These are phyloP conservation scores for Ormyrus labotus DNA, from an alignment of 2,888 invertebrate genomes.

Conservation along the genomic window DNA sequence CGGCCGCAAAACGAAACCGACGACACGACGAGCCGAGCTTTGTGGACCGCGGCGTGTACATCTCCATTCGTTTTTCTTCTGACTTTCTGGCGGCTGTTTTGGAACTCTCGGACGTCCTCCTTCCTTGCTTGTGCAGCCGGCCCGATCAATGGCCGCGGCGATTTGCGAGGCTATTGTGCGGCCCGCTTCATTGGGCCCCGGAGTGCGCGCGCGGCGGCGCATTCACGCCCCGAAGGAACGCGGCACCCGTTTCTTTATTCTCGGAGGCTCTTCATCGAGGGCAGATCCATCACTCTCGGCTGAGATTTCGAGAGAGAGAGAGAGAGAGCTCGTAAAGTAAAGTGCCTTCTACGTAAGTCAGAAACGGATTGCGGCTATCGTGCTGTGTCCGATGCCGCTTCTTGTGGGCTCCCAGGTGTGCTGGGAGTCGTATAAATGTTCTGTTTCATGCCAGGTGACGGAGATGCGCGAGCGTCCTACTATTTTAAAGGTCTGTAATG, in stretches of 20 bases:
- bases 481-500: too few species aligned
- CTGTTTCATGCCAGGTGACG: too few species aligned
- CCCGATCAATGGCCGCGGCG: conserved; percentile 18
- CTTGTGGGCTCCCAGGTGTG: too few species aligned
- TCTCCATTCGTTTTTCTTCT: conserved; percentile 10
- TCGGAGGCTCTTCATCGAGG: conserved; percentile 58
- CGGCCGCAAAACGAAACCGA: conserved; percentile 25
- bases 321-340: too few species aligned
- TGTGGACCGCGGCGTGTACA: not conserved
- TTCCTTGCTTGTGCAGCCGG: conserved; percentile 9
- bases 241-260: conserved; percentile 10
- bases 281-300: conserved; percentile 62
- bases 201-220: not conserved
- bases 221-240: not conserved
- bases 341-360: too few species aligned
- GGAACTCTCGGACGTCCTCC: conserved; percentile 5
- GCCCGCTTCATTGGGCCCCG: conserved; percentile 12
- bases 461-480: too few species aligned
- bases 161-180: conserved; percentile 31
- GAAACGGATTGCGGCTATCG: too few species aligned
- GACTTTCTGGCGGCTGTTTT: conserved; percentile 21
- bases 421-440: too few species aligned
- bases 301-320: too few species aligned
- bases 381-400: too few species aligned
- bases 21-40: not conserved